Conservation (phyloP, 2,797 vertebrate genomes). For the Euthynnus affinis region DNA sequence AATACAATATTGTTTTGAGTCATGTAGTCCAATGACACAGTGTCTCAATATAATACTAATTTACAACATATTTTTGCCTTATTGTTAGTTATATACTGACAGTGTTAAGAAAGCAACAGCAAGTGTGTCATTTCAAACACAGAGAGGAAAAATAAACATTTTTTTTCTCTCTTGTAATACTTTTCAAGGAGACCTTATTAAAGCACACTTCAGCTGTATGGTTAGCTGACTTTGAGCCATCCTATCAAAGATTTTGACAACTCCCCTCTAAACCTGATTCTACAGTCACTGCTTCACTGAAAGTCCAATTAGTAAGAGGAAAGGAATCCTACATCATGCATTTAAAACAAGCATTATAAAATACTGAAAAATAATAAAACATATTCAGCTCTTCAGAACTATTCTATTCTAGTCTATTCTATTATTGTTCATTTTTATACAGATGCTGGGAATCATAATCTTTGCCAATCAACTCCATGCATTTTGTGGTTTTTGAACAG, state of each 20-base stretch:
- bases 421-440: neutral
- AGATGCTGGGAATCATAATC: neutral
- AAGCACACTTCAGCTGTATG: constrained; percentile 71
- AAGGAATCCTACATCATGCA: constrained; percentile 19
- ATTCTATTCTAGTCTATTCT: too few species aligned
- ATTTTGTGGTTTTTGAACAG: neutral
- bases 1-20: neutral
- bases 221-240: constrained; percentile 77
- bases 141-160: constrained; percentile 12
- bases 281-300: constrained; percentile 52
- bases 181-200: constrained; percentile 79
- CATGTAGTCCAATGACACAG: constrained; percentile 23
- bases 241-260: constrained; percentile 79
- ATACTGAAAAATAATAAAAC: constrained; percentile 8
- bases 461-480: neutral
- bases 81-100: constrained; percentile 22
- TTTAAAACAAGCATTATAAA: constrained; percentile 26
- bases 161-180: constrained; percentile 42
- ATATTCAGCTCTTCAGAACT: neutral
- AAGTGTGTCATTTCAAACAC: constrained; percentile 28
- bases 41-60: constrained; percentile 3
- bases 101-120: constrained; percentile 22
- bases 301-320: constrained; percentile 71
- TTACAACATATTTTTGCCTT: constrained; percentile 7
- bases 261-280: constrained; percentile 62